Conservation (phyloP, 2,888 invertebrate genomes). For the Erebia ligea region DNA sequence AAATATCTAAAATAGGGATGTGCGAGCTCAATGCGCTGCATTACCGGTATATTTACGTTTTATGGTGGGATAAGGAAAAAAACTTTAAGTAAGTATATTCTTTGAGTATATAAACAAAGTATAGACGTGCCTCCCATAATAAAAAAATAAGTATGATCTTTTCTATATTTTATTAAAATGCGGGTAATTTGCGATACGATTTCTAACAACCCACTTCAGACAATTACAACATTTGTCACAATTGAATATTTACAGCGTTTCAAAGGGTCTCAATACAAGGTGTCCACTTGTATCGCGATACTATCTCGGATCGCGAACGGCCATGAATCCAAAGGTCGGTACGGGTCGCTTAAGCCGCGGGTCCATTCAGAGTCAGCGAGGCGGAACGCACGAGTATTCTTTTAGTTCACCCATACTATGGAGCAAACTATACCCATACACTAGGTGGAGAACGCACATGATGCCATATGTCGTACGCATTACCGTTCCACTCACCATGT, state of each 20-base stretch:
- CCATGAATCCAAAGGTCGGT: slow-evolving; percentile 62
- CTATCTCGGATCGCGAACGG: slow-evolving; percentile 55
- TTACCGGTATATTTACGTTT: no score
- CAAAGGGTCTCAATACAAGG: slow-evolving; percentile 34
- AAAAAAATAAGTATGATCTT: not conserved
- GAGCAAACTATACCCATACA: slow-evolving; percentile 38
- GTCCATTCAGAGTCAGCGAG: slow-evolving; percentile 60
- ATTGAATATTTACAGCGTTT: slow-evolving; percentile 27
- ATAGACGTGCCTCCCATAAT: no score
- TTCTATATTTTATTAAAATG: slow-evolving; percentile 47
- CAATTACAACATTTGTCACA: slow-evolving; percentile 56
- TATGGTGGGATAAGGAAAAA: no score
- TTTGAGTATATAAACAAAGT: no score
- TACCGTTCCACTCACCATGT: slow-evolving; percentile 60
- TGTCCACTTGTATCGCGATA: slow-evolving; percentile 64
- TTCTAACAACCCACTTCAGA: slow-evolving; percentile 4
- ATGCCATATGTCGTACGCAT: slow-evolving; percentile 79
- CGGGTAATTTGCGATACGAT: slow-evolving; percentile 52
- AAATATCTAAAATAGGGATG: not conserved
- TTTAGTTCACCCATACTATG: slow-evolving; percentile 46
- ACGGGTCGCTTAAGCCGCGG: slow-evolving; percentile 64
- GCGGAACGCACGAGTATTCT: slow-evolving; percentile 58
- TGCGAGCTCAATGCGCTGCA: no score
- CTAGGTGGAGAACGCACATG: slow-evolving; percentile 49
- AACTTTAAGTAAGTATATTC: no score